These are phyloP conservation scores for Pyrgilauda ruficollis DNA, from an alignment of 2,113 vertebrate genomes.

Conservation along the genomic window DNA sequence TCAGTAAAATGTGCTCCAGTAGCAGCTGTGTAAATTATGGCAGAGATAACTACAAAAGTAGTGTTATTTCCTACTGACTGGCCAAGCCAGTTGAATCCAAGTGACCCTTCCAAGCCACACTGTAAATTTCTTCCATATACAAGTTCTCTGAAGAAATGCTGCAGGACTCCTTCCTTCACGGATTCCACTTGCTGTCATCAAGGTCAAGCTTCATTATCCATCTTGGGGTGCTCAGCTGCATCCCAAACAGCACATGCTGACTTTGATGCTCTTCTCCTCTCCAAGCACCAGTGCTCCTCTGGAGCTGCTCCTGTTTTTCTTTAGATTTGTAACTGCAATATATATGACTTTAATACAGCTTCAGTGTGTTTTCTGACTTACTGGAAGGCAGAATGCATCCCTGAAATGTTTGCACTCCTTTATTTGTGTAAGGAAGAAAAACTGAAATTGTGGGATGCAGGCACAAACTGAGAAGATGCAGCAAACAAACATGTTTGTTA, in stretches of 20 bases:
- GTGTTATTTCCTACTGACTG: neutral
- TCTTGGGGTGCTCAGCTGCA: neutral
- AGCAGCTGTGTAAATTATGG: neutral
- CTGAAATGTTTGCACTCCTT: neutral
- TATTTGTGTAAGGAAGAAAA: neutral
- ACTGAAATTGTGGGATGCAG: accelerated
- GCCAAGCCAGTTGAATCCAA: neutral
- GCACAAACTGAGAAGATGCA: neutral
- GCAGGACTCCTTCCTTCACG: neutral
- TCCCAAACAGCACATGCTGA: neutral
- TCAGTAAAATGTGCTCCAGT: neutral
- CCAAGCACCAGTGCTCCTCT: neutral
- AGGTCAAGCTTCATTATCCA: accelerated
- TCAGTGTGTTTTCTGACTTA: neutral
- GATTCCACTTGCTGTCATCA: neutral
- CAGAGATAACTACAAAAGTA: neutral
- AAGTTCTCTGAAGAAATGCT: neutral
- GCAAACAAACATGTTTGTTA: neutral
- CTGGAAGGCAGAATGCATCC: neutral
- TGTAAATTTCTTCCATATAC: neutral
- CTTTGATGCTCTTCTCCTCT: neutral
- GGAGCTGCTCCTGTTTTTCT: neutral
- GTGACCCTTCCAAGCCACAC: neutral
- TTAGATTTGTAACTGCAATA: neutral
- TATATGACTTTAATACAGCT: accelerated